Evolutionary conservation across 2,888 invertebrate genomes (phyloP).

Genomic region (Chaetogeoica ovagalla): DNA sequence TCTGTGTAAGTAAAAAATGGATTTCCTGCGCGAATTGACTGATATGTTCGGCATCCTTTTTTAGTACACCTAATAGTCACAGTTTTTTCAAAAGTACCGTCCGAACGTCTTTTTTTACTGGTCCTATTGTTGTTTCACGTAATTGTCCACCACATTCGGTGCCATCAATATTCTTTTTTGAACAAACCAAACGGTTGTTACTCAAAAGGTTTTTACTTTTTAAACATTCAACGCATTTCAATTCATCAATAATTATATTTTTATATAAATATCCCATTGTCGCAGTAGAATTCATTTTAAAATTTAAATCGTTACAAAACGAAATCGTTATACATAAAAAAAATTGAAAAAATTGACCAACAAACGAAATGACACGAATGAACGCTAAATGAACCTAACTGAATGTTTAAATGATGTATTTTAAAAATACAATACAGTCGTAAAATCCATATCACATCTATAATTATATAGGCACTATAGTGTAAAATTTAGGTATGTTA

Average conservation of each 20-base stretch:
- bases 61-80: constrained; percentile 13
- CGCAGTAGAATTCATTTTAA: too few species aligned
- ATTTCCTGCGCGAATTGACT: constrained; percentile 15
- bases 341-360: background rate
- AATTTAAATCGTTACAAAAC: constrained; percentile 11
- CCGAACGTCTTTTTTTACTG: constrained; percentile 4
- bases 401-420: constrained; percentile 15
- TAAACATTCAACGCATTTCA: constrained; percentile 28
- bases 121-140: constrained; percentile 1
- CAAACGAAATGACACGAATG: background rate
- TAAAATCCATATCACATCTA: constrained; percentile 4
- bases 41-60: constrained; percentile 15
- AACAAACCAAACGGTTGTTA: constrained; percentile 4
- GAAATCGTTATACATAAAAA: too few species aligned
- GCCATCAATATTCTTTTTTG: constrained; percentile 14
- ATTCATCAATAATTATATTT: constrained; percentile 9
- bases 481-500: background rate
- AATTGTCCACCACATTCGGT: constrained; percentile 19
- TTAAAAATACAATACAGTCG: constrained; percentile 4
- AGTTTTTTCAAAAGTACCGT: constrained; percentile 5
- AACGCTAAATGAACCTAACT: constrained; percentile 17
- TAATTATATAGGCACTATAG: background rate
- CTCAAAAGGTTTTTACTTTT: constrained; percentile 16
- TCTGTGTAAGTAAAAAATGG: constrained; percentile 24
- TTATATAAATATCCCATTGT: constrained; percentile 13